Base-by-base conservation (phyloP, 2,797 vertebrate species). In the Sciurus vulgaris region DNA sequence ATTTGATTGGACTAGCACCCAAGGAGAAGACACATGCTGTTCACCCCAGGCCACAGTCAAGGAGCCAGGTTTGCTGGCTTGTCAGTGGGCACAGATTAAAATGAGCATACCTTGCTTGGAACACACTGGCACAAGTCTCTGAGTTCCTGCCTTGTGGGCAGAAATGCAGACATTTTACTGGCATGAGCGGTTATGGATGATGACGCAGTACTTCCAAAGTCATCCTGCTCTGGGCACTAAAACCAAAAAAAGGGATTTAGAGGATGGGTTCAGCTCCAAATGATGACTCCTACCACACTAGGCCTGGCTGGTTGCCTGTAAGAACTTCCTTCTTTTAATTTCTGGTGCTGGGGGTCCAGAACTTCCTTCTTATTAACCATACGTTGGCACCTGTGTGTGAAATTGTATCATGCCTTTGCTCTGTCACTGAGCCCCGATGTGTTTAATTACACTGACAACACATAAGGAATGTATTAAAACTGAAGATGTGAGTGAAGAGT, bases 111-210 rank as follows among this genome's bases (percentile, higher is more conserved):
- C 99, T 99, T 99, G 97, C 98, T 98, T 96, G 97, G 98, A 97
- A 98, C 97, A 97, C 99, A 99, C 93, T 98, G 98, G 97, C 99
- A 99, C 98, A 98, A 98, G 97, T 99, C 99, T 97, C 74, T 83
- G 38, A 97, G 82, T 73, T 97, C 97, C 86, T 98, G 96, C 89
- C 98, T 97, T 22, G 49, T 96, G 38, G 95, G 96, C 84, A 99
- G 98, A 98, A 99, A 98, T 0, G 96, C 98, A 82, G 99, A 98
- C 97, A 98, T 98, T 98, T 98, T 98, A 86, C 98, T 98, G 86
- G 98, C 97, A 94, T 98, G 98, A 97, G 93, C 93, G 33, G 98
- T 98, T 96, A 98, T 97, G 92, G 97, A 97, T 94, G 99, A 98
- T 81, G 98, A 98, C 87, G 98, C 88, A 0, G 99, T 99, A 96